Evolutionary conservation across 2,888 invertebrate species (phyloP), one percentile per base, ranked within the genome.

Genomic region (Eumerus sabulonum): DNA sequence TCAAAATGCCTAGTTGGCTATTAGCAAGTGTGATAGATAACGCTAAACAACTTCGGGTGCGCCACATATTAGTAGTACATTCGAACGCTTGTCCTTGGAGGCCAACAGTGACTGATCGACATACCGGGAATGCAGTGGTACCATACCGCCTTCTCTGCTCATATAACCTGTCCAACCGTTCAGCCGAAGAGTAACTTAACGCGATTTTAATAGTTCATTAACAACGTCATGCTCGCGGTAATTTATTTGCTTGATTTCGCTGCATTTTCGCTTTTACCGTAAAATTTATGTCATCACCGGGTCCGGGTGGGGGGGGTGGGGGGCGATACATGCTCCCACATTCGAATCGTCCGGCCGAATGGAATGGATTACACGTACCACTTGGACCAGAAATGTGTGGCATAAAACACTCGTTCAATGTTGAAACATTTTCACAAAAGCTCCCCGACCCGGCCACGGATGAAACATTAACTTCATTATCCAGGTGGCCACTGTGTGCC

Each of bases 181-280:
- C 27, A 27, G 27, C 27, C 27, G 27, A 27, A 27, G 27, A 27
- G 27, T 27, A 27, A 27, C 79, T 74, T 70, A 79, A 79, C 74
- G 68, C 64, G 74, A 74, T 79, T 79, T 79, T 79, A 79, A 79
- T 79, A 79, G 74, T 74, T 79, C 74, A 79, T 79, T 79, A 79
- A 74, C 79, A 79, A 70, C 68, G 74, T 79, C 79, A 79, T 79
- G 74, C 74, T 60, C 54, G 79, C 54, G 74, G 70, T 70, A 74
- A 79, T 79, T 79, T 79, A 79, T 79, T 79, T 64, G 74, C 63
- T 63, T 79, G 74, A 74, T 79, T 79, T 79, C 68, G 79, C 64
- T 63, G 68, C 68, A 79, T 79, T 79, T 73, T 79, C 79, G 79
- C 74, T 79, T 79, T 74, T 79, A 74, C 64, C 60, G 45, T 50